A percentile compares a stretch with the other conserved stretches of the same genome.
These are phyloP conservation scores for Torymus aiolomorphi DNA, from an alignment of 2,888 invertebrate species.

Conservation along the genomic window DNA sequence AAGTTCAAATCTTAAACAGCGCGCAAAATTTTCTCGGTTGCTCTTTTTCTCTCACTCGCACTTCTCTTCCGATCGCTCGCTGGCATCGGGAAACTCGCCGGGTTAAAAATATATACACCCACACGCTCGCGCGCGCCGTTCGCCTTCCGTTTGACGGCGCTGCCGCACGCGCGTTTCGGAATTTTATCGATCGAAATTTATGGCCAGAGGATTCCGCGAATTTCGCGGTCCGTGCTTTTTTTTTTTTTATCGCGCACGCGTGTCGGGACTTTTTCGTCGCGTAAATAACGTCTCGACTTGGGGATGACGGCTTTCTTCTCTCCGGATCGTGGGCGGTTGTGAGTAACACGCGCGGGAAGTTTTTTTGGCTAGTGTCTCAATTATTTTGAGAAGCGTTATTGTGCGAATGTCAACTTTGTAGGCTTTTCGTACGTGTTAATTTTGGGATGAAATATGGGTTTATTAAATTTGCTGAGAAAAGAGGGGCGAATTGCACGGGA, in stretches of 20 bases:
- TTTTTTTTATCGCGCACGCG: not conserved
- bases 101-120: slow-evolving; percentile 47
- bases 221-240: not conserved
- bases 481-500: no score
- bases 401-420: not conserved
- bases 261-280: not conserved
- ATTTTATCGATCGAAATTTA: slow-evolving; percentile 50
- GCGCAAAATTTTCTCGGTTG: slow-evolving; percentile 1
- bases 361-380: not conserved
- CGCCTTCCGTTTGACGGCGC: not conserved
- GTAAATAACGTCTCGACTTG: not conserved
- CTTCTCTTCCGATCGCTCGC: slow-evolving; percentile 24
- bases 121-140: not conserved
- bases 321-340: no score
- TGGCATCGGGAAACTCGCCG: slow-evolving; percentile 3
- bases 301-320: no score
- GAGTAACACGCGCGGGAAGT: not conserved
- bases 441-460: no score
- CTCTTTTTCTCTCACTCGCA: not conserved
- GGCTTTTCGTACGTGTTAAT: not conserved
- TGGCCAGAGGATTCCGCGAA: slow-evolving; percentile 3
- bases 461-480: no score
- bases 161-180: not conserved
- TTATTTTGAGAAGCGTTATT: not conserved
- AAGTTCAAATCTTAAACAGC: not conserved